Base-by-base conservation (phyloP, 2,797 vertebrate species). In the Alectoris magna region DNA sequence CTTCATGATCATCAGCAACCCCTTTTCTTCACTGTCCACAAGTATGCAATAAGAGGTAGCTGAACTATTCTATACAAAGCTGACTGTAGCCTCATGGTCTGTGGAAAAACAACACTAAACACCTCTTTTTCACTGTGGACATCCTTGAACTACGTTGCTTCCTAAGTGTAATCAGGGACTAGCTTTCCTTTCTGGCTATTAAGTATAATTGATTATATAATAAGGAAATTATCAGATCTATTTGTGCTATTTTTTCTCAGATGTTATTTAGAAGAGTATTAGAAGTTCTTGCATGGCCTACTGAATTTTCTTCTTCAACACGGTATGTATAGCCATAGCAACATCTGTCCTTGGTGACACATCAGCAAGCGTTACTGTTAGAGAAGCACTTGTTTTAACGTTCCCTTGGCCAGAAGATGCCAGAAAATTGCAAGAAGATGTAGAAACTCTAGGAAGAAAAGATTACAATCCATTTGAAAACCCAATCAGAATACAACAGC, bases 1-100 rank as follows among this genome's bases (percentile, higher is more conserved):
- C 9, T 67, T 29, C 77, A 0, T 31, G 9, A 67, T 34, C 36
- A 43, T 2, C 7, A 39, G 5, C 14, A 41, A 31, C 12, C 8
- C 66, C 46, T 64, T 71, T 62, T 60, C 11, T 63, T 43, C 59
- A 36, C 26, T 34, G 6, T 68, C 11, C 29, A 58, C 34, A 71
- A 2, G 4, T 23, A 39, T n/a, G 10, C 10, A 68, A 29, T 5
- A 75, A 8, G 3, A 4, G 60, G 53, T 10, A 58, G 6, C 6
- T 60, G 43, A 72, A 46, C 24, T 58, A 8, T 44, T 69, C 7
- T 7, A 21, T 46, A 16, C 39, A n/a, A 58, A 46, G 27, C 26
- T 75, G 36, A 2, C 10, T 55, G 4, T 8, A 26, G 14, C 14
- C 49, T 60, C 31, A 44, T 3, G 1, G 14, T 3, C 2, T 4